Base-by-base conservation (phyloP, 2,113 vertebrate genomes). In the Labrus mixtus region DNA sequence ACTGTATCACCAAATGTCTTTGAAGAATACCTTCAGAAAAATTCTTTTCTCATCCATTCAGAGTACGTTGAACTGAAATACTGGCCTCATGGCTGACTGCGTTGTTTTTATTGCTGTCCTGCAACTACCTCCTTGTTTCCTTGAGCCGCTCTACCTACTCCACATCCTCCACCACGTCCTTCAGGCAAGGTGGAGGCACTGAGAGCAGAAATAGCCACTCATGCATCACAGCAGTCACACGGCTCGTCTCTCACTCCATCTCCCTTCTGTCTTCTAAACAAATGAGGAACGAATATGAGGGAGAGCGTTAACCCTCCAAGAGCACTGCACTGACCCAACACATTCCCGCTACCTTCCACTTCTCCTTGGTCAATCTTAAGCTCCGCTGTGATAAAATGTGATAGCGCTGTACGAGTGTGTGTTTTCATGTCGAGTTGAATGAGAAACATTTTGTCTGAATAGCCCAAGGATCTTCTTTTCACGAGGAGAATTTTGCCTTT, bases 181-280 rank as follows among this genome's bases (percentile, higher is more conserved):
- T 88, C 83, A 89, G 71, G 50, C 41, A 48, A 88, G 81, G 73
- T 72, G 73, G 76, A 63, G 72, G 82, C 73, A 58, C 78, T 73
- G 84, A 68, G 68, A 81, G 70, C 82, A 86, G 80, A 89, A 89
- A 91, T 90, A 92, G 84, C 80, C 76, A 82, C 84, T 83, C 87
- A 77, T 92, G 86, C 83, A 86, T 91, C 91, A 91, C 79, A 22
- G 58, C 57, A 78, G 78, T 67, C 83, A 45, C 76, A 50, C 66
- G 51, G 51, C 63, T 84, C 57, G 17, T 82, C 61, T 73, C 56
- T 84, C 73, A 37, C 66, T 81, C 83, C 64, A 62, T 78, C 81
- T 76, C 62, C 57, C 63, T 33, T 86, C 87, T 83, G 81, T 90
- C 84, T 87, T 80, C 84, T 55, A 37, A 77, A 73, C 76, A 89